Base-by-base conservation (phyloP, 2,797 vertebrate species). In the Parambassis ranga region DNA sequence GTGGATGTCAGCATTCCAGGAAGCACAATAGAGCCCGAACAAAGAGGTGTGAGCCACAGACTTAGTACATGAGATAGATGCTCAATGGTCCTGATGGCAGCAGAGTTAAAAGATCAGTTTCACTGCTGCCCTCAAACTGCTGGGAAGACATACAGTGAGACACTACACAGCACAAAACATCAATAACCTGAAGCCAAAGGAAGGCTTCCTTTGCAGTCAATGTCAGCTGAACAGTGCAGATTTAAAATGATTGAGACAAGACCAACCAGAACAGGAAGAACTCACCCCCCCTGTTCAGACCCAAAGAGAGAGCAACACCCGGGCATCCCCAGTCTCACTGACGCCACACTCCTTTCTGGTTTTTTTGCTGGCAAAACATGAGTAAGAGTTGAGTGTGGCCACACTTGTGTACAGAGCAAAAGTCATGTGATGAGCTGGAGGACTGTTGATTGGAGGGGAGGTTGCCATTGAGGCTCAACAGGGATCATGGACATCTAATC, bases 1-100 rank as follows among this genome's bases (percentile, higher is more conserved):
- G 85, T 82, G 31, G 44, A 55, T 22, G 80, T 92, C 91, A 92
- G 92, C 91, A 92, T 91, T 93, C 87, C 90, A 75, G 73, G 85
- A 87, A 82, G 81, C 87, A 92, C 90, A 92, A 91, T 88, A 61
- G 71, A 68, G 47, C 20, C 57, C 2, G 76, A 84, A 91, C 91
- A 91, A 92, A 87, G 86, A 78, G 63, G 8, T 35, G 27, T 44
- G 84, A 86, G 78, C 83, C 62, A 10, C 19, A 59, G 83, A 87
- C 83, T 87, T 83, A 87, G 65, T 10, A n/a, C 76, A 52, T 31
- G 69, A 78, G 47, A 80, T 53, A 14, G 48, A 83, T 73, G 35
- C 41, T 65, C 44, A 85, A 77, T 19, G 61, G 33, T 20, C 46
- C 62, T 41, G 77, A 11, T 44, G 58, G 53, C 35, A 43, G 47